Conservation (phyloP, 2,113 vertebrate genomes). For the Cyanoliseus patagonus region DNA sequence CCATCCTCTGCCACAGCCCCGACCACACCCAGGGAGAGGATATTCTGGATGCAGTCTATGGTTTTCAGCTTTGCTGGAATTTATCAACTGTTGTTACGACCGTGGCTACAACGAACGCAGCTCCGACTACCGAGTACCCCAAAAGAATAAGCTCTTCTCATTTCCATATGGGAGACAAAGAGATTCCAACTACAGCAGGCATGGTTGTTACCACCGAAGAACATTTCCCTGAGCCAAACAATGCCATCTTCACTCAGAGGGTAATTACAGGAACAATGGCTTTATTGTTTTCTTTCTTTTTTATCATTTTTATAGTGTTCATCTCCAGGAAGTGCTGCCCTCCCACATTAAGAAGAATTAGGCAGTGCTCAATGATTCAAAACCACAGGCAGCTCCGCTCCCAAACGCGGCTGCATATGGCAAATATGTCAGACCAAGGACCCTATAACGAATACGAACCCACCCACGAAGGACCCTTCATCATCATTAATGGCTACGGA, state of each 20-base stretch:
- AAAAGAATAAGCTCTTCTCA: constrained; percentile 93
- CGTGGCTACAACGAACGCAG: constrained; percentile 79
- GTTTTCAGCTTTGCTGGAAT: constrained; percentile 99
- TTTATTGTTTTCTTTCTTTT: constrained; percentile 98
- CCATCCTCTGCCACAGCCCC: constrained; percentile 93
- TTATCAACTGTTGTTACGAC: constrained; percentile 87
- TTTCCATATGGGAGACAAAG: constrained; percentile 93
- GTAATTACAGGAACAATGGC: constrained; percentile 99
- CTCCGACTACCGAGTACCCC: constrained; percentile 88
- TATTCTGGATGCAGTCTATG: constrained; percentile 96
- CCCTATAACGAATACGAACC: constrained; percentile 98
- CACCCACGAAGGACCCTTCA: constrained; percentile 95
- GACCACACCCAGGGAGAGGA: constrained; percentile 98
- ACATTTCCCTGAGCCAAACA: constrained; percentile 88
- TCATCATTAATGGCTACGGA: constrained; percentile 98
- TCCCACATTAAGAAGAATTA: constrained; percentile 94
- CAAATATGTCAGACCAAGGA: constrained; percentile 95
- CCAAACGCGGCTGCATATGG: constrained; percentile 96
- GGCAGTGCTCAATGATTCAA: constrained; percentile 97
- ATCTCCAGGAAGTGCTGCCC: constrained; percentile 99
- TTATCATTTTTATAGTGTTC: constrained; percentile 99
- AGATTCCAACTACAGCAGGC: constrained; percentile 90
- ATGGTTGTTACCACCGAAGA: constrained; percentile 87
- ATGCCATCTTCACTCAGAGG: constrained; percentile 94
- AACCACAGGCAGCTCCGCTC: constrained; percentile 97